A percentile compares a stretch with the other conserved stretches of the same genome.
Conservation (phyloP, 1,140 invertebrate genomes). For the Mylabris phalerata region DNA sequence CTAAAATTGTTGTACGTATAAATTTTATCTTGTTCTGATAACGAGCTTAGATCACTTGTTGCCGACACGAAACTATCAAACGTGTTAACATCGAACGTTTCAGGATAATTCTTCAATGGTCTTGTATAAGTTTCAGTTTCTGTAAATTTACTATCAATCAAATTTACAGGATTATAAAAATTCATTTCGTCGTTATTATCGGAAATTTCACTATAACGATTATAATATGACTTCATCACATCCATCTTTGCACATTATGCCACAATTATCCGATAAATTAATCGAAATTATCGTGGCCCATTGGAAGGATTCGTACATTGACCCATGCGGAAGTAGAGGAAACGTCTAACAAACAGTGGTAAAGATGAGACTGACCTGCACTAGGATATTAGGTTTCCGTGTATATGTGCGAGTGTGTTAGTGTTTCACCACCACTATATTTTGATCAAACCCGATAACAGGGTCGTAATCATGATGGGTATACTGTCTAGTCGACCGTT, state of each 20-base stretch:
- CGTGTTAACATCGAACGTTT: constrained; percentile 27
- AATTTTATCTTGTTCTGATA: constrained; percentile 18
- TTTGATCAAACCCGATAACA: constrained; percentile 24
- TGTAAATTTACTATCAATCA: background rate
- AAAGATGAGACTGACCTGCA: constrained; percentile 32
- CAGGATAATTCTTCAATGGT: constrained; percentile 6
- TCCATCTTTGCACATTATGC: constrained; percentile 11
- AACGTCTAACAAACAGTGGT: constrained; percentile 1
- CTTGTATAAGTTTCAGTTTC: constrained; percentile 13
- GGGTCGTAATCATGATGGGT: constrained; percentile 7
- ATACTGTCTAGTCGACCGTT: background rate
- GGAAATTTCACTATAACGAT: constrained; percentile 1
- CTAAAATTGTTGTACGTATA: constrained; percentile 3
- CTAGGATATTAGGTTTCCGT: constrained; percentile 1
- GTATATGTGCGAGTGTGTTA: background rate
- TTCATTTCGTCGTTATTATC: background rate
- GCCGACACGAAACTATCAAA: constrained; percentile 27
- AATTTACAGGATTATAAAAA: background rate
- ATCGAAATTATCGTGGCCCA: no score
- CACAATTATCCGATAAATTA: no score
- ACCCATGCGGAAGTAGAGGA: constrained; percentile 26
- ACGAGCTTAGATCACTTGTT: constrained; percentile 19
- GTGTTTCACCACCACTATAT: constrained; percentile 14
- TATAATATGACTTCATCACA: constrained; percentile 23
- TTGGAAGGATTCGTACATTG: constrained; percentile 13